These are phyloP conservation scores for Enhydra lutris DNA, from an alignment of 2,113 vertebrate genomes.

Conservation along the genomic window DNA sequence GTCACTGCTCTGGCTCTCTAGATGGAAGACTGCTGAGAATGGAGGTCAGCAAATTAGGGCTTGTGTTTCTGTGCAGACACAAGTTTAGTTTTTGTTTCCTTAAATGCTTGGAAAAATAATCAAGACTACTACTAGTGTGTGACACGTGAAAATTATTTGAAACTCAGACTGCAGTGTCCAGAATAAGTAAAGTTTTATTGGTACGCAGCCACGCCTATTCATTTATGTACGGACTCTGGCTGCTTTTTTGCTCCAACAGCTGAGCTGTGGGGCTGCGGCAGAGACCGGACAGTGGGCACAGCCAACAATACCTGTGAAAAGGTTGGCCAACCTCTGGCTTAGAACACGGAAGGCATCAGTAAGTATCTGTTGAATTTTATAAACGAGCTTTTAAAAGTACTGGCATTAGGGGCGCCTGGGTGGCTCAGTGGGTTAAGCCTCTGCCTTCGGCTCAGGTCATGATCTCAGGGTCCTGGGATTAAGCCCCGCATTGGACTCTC, in stretches of 20 bases:
- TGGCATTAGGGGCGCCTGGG: neutral
- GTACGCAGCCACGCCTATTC: rapidly evolving
- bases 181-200: neutral
- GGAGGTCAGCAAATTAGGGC: neutral
- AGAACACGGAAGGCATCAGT: neutral
- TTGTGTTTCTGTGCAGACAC: neutral
- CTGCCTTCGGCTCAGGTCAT: no score
- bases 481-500: no score
- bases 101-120: neutral
- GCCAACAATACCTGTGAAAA: neutral
- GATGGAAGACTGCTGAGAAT: neutral
- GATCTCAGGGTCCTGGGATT: no score
- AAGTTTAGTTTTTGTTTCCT: neutral
- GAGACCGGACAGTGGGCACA: rapidly evolving
- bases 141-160: neutral
- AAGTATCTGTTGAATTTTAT: neutral
- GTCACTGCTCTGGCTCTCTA: no score
- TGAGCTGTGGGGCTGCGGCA: rapidly evolving
- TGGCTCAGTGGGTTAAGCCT: no score
- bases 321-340: neutral
- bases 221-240: rapidly evolving
- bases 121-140: neutral
- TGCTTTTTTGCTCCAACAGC: rapidly evolving
- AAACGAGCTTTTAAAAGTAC: neutral
- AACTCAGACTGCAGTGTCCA: neutral